Evolutionary conservation across 2,888 invertebrate genomes (phyloP).

Genomic region (Chromoteleia sp.): DNA sequence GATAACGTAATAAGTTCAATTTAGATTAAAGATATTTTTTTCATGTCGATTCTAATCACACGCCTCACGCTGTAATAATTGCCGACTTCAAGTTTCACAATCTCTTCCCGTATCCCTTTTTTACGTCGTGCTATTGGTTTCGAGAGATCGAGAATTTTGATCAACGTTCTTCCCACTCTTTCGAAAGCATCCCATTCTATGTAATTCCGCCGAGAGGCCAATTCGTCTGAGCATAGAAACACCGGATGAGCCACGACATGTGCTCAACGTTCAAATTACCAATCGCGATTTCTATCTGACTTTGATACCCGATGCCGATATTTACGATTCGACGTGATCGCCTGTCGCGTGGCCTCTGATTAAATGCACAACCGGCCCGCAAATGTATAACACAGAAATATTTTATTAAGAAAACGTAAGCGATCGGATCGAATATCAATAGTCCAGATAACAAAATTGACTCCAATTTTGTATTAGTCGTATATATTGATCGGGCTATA

Average conservation of each 20-base stretch:
- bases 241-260: conserved; percentile 81
- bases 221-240: conserved; percentile 71
- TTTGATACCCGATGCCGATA: conserved; percentile 81
- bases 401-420: conserved; percentile 58
- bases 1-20: conserved; percentile 59
- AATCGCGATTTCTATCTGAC: conserved; percentile 81
- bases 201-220: conserved; percentile 71
- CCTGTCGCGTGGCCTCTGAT: conserved; percentile 75
- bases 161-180: conserved; percentile 65
- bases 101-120: conserved; percentile 57
- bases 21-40: conserved; percentile 65
- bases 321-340: conserved; percentile 81
- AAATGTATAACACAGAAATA: conserved; percentile 37
- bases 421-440: conserved; percentile 49
- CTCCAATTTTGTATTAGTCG: conserved; percentile 30
- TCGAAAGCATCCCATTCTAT: conserved; percentile 71
- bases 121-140: conserved; percentile 67
- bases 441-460: conserved; percentile 47
- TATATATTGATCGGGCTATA: conserved; percentile 30
- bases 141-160: conserved; percentile 73
- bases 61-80: conserved; percentile 67
- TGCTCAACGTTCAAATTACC: conserved; percentile 83
- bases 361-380: conserved; percentile 74
- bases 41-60: conserved; percentile 69
- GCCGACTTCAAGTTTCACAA: conserved; percentile 60